Conservation (phyloP, 1,140 invertebrate species). For the Philaenus spumarius region DNA sequence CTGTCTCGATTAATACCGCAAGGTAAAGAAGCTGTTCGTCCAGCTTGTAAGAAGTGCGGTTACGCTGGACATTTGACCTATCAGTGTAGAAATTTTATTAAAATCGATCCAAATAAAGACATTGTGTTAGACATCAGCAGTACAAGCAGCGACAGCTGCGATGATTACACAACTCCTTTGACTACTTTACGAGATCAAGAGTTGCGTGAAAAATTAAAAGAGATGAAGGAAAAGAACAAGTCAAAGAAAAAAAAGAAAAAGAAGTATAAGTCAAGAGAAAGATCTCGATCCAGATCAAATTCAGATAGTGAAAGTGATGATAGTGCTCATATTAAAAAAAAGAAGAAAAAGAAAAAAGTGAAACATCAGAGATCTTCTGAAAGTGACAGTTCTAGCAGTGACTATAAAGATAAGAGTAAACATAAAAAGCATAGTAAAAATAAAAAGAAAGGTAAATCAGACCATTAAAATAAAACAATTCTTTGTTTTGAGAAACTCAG, state of each 20-base stretch:
- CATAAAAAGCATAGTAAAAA: slow-evolving; percentile 21
- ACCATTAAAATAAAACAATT: too few species aligned
- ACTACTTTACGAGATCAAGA: slow-evolving; percentile 72
- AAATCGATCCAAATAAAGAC: slow-evolving; percentile 79
- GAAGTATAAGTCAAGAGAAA: slow-evolving; percentile 28
- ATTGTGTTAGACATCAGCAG: slow-evolving; percentile 92
- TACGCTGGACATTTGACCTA: slow-evolving; percentile 93
- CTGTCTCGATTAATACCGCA: slow-evolving; percentile 26
- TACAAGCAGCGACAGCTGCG: slow-evolving; percentile 82
- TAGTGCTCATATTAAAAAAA: slow-evolving; percentile 34
- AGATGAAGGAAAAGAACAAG: slow-evolving; percentile 45
- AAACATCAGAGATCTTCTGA: slow-evolving; percentile 20
- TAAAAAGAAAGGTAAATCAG: slow-evolving; percentile 36
- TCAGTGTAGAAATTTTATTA: slow-evolving; percentile 94
- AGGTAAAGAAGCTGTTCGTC: slow-evolving; percentile 59
- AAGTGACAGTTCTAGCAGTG: slow-evolving; percentile 1
- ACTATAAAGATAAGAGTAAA: slow-evolving; percentile 10
- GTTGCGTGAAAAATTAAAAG: slow-evolving; percentile 48
- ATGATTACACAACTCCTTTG: slow-evolving; percentile 69
- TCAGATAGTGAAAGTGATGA: slow-evolving; percentile 24
- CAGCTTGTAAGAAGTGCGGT: slow-evolving; percentile 89
- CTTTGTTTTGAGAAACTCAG: too few species aligned
- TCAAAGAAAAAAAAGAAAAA: slow-evolving; percentile 43
- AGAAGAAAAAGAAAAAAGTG: slow-evolving; percentile 37
- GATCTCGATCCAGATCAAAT: slow-evolving; percentile 31